Percentiles rank a stretch among this genome's conserved stretches.
Evolutionary conservation across 2,113 vertebrate genomes (phyloP).

Genomic region (Pitta sordida): DNA sequence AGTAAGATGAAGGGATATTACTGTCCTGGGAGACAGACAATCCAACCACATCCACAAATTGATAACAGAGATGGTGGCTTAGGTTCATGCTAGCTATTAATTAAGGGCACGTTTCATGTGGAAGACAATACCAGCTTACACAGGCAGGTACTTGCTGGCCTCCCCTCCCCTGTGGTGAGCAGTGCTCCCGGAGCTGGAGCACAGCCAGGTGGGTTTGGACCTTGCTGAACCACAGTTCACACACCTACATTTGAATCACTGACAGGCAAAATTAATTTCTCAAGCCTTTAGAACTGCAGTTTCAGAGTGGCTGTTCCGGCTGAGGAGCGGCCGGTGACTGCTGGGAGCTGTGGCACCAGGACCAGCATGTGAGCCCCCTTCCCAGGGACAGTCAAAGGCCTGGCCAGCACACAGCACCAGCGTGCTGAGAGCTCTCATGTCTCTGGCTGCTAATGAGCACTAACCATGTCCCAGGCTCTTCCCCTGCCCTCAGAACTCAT

Average conservation of each 20-base stretch:
- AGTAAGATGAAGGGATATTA: constrained; percentile 64
- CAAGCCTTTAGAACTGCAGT: constrained; percentile 53
- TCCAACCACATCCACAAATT: constrained; percentile 66
- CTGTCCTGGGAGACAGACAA: constrained; percentile 66
- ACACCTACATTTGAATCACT: constrained; percentile 32
- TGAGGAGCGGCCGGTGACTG: neutral
- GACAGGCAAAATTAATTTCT: constrained; percentile 71
- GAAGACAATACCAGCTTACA: constrained; percentile 26
- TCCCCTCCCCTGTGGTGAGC: neutral
- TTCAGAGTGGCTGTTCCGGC: constrained; percentile 19
- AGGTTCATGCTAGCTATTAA: constrained; percentile 49
- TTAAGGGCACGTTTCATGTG: constrained; percentile 24
- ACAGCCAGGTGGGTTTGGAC: constrained; percentile 22
- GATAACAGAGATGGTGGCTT: constrained; percentile 46
- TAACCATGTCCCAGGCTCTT: neutral
- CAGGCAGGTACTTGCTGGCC: neutral
- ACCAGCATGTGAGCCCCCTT: neutral
- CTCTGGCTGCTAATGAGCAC: constrained; percentile 9
- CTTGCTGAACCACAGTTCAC: constrained; percentile 16
- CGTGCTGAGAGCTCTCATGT: neutral
- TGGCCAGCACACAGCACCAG: neutral
- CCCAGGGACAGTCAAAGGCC: neutral
- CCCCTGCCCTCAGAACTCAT: constrained; percentile 7
- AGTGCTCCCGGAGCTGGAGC: neutral
- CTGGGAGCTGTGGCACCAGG: neutral